Evolutionary conservation across 2,113 vertebrate genomes (phyloP), one percentile per base, ranked within the genome.

Genomic region (Zosterops borbonicus): DNA sequence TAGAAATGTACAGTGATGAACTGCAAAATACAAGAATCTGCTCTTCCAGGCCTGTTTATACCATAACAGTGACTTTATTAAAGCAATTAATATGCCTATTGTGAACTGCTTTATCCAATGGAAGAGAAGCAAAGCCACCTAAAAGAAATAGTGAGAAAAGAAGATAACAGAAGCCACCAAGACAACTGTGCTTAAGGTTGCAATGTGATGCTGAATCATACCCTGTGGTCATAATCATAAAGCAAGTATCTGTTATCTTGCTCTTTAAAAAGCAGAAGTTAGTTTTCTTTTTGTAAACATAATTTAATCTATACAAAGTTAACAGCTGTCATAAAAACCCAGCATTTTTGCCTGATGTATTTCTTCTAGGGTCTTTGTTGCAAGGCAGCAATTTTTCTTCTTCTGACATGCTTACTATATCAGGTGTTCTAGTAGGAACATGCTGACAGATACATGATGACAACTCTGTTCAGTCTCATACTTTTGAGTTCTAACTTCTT

Each of bases 181-280:
- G 83, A 78, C 19, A 62, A 20, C 21, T 44, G 11, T 47, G 58
- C 24, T 39, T 59, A 23, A 31, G 49, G 55, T 21, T 75, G 39
- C 29, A 82, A 3, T 27, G 62, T 91, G 88, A 94, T 52, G 37
- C 14, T 96, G 92, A 92, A 83, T 96, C 87, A 94, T 23, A 69
- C 12, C 22, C 52, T 1, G 0, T 12, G 47, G n/a, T 79, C 58
- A 87, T 47, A 47, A 62, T 29, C 17, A 35, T 8, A 31, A 68
- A 87, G 35, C 49, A 92, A 77, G 13, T 8, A 64, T 50, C 50
- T 60, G 29, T 75, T 44, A 20, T 67, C 29, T 69, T 52, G 25
- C 13, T 73, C n/a, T 64, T 89, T 53, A 83, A 62, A 94, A 92
- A 83, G 21, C 42, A 87, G 75, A 83, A 94, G 37, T 41, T 67